Base-by-base conservation (phyloP, 2,888 invertebrate genomes). In the Netelia inedita region DNA sequence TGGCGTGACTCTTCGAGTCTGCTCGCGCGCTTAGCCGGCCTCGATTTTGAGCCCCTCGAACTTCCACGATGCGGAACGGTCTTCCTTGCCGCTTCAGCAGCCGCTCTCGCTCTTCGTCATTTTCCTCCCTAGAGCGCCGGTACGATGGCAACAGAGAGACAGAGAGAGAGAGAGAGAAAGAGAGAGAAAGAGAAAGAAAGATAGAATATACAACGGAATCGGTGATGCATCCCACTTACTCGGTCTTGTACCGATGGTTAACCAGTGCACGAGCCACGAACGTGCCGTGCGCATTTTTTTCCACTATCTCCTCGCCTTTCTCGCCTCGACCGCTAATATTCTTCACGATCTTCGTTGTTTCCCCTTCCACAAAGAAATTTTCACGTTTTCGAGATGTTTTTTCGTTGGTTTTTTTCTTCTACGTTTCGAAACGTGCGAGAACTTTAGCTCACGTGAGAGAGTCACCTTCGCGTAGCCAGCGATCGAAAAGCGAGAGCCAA, bases 181-280 rank as follows among this genome's bases (percentile, higher is more conserved):
- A 53, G 43, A 43, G 46, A 43, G 61, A 41, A 11, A 41, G 43
- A 66, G 43, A 66, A 19, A 9, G 65, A 43, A 16, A 66, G 57
- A 57, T 5, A 46, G 19, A 23, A 43, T 10, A 14, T n/a, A 61
- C 79, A 84, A 82, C 76, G 73, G 74, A 84, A 78, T 81, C 85
- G 83, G 79, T 87, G 83, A 87, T 87, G 87, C 83, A 85, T 85
- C 73, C 83, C 68, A 84, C 83, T 83, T 82, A 69, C 65, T 75
- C 81, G 50, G 81, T 87, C 82, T 83, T 83, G 73, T 79, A 71
- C 82, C 83, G 73, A 82, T 85, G 63, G 78, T 82, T 83, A 82
- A 81, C 79, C 69, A 63, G 79, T 81, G 81, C 81, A 80, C 82
- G 55, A 71, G 83, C 79, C 68, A 65, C 68, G 69, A 83, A 79